Evolutionary conservation across 30 jellyfish, hydroid and myxozoan species (phyloP), one percentile per base, ranked within the genome.

Genomic region (Sanderia malayensis): DNA sequence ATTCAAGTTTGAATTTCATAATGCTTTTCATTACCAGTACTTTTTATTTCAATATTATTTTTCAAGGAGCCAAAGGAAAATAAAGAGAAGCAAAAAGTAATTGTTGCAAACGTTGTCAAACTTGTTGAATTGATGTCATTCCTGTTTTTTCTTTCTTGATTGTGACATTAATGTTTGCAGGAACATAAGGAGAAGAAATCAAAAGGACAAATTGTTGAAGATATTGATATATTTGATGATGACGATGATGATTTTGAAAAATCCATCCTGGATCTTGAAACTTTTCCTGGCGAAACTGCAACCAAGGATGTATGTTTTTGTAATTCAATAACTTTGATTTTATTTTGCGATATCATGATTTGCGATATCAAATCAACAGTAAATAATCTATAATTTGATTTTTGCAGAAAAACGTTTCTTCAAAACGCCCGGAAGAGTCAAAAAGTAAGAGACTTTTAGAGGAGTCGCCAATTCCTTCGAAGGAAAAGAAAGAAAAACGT

Each of bases 191-290:
- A 66, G 19, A 19, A 22, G 63, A 66, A 66, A 32, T 7, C 21
- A 33, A 8, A 6, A 8, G 17, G 19, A 33, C 24, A 28, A 22
- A 67, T 53, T 0, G 46, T 25, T 31, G 85, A 72, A 4, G 29
- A 13, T 3, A 23, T 69, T 46, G 47, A 34, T 0, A 31, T 53
- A 0, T 20, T 53, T 13, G 63, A 28, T 23, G 73, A 53, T 31
- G 85, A 66, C 37, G 41, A 69, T 46, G 81, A 69, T 3, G 85
- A 73, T 53, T 73, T 73, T 29, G 85, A 73, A 59, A 73, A 73
- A 31, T 46, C 73, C 44, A 55, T 73, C 2, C 74, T 21, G 24
- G 87, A 61, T 34, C 57, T 60, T 44, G 79, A 45, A 19, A 17
- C 87, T 3, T 18, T 19, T 19, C 30, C 68, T 55, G 8, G 30